Conservation (phyloP, 1,140 invertebrate species). For the Saccostrea glomerata region DNA sequence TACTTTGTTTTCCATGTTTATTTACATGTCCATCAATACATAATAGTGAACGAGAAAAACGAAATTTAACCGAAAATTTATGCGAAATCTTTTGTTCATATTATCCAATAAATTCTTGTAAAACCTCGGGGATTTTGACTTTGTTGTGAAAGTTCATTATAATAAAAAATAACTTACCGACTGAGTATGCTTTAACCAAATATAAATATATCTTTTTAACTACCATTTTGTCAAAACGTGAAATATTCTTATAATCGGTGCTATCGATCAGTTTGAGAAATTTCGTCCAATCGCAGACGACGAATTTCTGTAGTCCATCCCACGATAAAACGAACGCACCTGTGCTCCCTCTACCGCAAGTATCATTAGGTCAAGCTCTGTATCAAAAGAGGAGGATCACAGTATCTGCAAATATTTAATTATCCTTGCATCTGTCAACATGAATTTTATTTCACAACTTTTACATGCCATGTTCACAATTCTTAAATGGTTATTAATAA, state of each 20-base stretch:
- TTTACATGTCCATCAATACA: constrained; percentile 32
- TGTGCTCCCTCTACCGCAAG: constrained; percentile 4
- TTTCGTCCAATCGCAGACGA: constrained; percentile 1
- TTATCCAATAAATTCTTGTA: not conserved
- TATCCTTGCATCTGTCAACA: constrained; percentile 31
- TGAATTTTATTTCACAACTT: constrained; percentile 37
- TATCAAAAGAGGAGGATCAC: constrained; percentile 1
- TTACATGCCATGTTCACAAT: constrained; percentile 26
- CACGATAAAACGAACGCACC: constrained; percentile 19
- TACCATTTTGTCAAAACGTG: constrained; percentile 34
- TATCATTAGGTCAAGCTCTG: constrained; percentile 26
- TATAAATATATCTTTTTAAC: constrained; percentile 36
- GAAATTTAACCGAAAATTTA: constrained; percentile 5
- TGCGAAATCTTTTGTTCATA: constrained; percentile 16
- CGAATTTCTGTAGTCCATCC: constrained; percentile 24
- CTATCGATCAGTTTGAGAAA: constrained; percentile 6
- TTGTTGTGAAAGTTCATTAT: constrained; percentile 23
- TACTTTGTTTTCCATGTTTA: constrained; percentile 27
- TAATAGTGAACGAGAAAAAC: constrained; percentile 2
- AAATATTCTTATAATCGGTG: constrained; percentile 34
- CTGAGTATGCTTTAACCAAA: constrained; percentile 25
- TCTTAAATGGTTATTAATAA: constrained; percentile 33
- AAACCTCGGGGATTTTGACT: constrained; percentile 10
- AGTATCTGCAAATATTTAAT: constrained; percentile 35
- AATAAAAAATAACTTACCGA: constrained; percentile 38